These are phyloP conservation scores for Cotesia glomerata DNA, from an alignment of 1,140 invertebrate species.

Conservation along the genomic window DNA sequence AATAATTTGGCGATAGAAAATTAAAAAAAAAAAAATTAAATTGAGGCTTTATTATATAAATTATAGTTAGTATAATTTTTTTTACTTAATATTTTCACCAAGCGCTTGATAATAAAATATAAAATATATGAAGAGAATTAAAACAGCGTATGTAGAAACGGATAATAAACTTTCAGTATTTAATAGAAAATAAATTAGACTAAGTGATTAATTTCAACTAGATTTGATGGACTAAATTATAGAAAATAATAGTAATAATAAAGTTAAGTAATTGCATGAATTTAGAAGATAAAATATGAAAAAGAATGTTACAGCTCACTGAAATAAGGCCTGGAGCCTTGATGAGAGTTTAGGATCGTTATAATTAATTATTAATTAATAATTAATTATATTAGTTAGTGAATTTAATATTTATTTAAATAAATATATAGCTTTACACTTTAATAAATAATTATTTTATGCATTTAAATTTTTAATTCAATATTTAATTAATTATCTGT, in stretches of 20 bases:
- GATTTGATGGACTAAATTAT: neutral
- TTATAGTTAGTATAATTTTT: constrained; percentile 31
- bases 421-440: constrained; percentile 29
- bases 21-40: constrained; percentile 6
- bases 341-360: constrained; percentile 3
- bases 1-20: neutral
- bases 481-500: constrained; percentile 9
- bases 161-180: neutral
- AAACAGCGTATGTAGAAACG: neutral
- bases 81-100: constrained; percentile 24
- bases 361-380: neutral
- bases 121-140: neutral
- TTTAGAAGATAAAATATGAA: neutral
- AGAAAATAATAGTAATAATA: neutral
- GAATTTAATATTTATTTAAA: constrained; percentile 32
- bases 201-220: neutral
- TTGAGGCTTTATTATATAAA: constrained; percentile 7
- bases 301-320: neutral
- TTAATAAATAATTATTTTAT: constrained; percentile 30
- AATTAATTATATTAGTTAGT: constrained; percentile 21
- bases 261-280: constrained; percentile 24
- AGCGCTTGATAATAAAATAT: constrained; percentile 1
- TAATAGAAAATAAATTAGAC: neutral
- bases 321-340: constrained; percentile 16
- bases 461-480: constrained; percentile 31